These are phyloP conservation scores for Meteorus colon DNA, from an alignment of 2,888 invertebrate genomes.

Conservation along the genomic window DNA sequence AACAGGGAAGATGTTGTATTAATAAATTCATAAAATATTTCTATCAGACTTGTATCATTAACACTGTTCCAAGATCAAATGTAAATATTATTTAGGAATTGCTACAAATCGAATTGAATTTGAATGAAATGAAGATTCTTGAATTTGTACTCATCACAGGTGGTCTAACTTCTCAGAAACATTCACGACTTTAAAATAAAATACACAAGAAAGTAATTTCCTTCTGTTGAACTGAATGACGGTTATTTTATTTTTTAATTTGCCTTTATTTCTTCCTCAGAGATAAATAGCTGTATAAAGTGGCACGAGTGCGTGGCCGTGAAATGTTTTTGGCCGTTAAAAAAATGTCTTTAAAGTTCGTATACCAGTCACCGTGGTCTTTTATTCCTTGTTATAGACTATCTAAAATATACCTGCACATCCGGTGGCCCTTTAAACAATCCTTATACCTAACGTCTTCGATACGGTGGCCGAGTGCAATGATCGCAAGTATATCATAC, in stretches of 20 bases:
- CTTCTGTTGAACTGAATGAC: background rate
- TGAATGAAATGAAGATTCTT: no score
- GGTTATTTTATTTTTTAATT: background rate
- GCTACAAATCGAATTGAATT: no score
- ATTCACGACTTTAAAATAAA: no score
- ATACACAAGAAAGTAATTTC: no score
- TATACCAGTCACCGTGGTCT: background rate
- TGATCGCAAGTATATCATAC: constrained; percentile 37
- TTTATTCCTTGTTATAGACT: background rate
- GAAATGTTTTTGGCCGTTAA: constrained; percentile 35
- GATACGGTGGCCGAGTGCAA: constrained; percentile 49
- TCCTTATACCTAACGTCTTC: constrained; percentile 61
- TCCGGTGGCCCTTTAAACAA: constrained; percentile 59
- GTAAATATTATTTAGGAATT: no score
- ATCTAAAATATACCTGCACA: constrained; percentile 17
- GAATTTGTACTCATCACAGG: no score
- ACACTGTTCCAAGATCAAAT: no score
- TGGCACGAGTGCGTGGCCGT: constrained; percentile 7
- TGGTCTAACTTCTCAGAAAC: no score
- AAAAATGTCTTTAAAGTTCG: constrained; percentile 20
- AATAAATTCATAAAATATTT: no score
- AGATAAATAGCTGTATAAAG: constrained; percentile 31
- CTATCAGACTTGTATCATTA: no score
- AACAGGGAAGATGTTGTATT: no score
- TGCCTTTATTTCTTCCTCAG: constrained; percentile 33